These are phyloP conservation scores for Odontesthes bonariensis DNA, from an alignment of 2,113 vertebrate genomes.

Conservation along the genomic window DNA sequence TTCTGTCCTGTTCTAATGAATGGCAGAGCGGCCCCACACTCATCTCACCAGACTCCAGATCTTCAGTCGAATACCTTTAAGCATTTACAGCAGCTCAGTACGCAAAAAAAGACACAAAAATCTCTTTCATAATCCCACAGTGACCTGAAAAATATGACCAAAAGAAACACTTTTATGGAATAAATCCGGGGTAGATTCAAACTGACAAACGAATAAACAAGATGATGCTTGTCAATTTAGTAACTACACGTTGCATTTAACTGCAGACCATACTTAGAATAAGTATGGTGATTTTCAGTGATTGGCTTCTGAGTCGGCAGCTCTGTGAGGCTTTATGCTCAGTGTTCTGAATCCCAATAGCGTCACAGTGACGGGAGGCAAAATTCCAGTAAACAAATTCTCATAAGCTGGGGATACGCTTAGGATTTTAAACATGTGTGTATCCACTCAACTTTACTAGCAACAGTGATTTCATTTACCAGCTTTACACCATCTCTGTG, in stretches of 20 bases:
- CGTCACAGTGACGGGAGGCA: background rate
- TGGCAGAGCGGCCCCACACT: conserved; percentile 10
- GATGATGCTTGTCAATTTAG: background rate
- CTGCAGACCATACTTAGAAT: background rate
- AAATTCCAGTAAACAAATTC: conserved; percentile 18
- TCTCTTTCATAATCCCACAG: conserved; percentile 23
- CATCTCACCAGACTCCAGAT: background rate
- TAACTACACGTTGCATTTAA: background rate
- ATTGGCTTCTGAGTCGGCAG: conserved; percentile 4
- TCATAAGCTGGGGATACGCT: background rate
- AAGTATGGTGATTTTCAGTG: background rate
- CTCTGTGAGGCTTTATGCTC: conserved; percentile 15
- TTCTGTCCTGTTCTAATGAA: conserved; percentile 53
- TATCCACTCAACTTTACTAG: conserved; percentile 10
- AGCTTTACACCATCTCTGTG: background rate
- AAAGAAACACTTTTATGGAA: conserved; percentile 1
- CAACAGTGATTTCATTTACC: background rate
- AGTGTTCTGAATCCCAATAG: background rate
- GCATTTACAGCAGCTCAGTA: conserved; percentile 13
- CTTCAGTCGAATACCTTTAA: background rate
- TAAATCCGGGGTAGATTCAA: background rate
- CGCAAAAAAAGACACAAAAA: conserved; percentile 26
- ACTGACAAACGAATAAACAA: background rate
- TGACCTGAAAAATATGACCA: no score
- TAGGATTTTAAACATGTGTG: background rate